Evolutionary conservation across 2,113 vertebrate species (phyloP), one percentile per base, ranked within the genome.

Genomic region (Pelusios castaneus): DNA sequence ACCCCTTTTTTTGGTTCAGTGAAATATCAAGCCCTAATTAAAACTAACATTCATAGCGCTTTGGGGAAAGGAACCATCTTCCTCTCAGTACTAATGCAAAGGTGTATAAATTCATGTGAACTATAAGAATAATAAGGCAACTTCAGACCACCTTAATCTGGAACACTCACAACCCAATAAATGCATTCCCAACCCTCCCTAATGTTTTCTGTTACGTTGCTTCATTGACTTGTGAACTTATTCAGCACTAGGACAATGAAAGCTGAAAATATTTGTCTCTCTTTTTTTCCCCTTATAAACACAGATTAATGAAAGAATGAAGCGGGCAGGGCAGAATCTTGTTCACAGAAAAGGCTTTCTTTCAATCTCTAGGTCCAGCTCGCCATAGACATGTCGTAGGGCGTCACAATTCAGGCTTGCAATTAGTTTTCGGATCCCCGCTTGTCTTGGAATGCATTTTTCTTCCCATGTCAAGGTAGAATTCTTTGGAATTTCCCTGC

Each of bases 311-410:
- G 56, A 77, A 77, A 78, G 84, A 58, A 85, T 14, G 75, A 58
- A 86, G 76, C 13, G 16, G 49, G 27, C 86, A 56, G 47, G 47
- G 47, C n/a, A 6, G 22, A 70, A 80, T 17, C 70, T 91, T 85
- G 2, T 82, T 97, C 96, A 98, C 34, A 77, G 4, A 8, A 75
- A 82, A 49, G 77, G 85, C 54, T 14, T 92, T 78, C 96, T 97
- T 88, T 96, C 97, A 92, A 98, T 96, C 90, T 97, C 93, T 89
- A 98, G 14, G 0, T 97, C 93, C 94, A 97, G 96, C 96, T 99
- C 98, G 13, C 99, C 99, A 2, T 97, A 97, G 78, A 99, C 99
- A 55, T 99, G 99, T 89, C 99, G 98, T 96, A 99, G 97, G 87
- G 98, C 96, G 47, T 98, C 90, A 83, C 98, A 99, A 96, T 98